Evolutionary conservation across 2,797 vertebrate genomes (phyloP).

Genomic region (Nyctibius grandis): DNA sequence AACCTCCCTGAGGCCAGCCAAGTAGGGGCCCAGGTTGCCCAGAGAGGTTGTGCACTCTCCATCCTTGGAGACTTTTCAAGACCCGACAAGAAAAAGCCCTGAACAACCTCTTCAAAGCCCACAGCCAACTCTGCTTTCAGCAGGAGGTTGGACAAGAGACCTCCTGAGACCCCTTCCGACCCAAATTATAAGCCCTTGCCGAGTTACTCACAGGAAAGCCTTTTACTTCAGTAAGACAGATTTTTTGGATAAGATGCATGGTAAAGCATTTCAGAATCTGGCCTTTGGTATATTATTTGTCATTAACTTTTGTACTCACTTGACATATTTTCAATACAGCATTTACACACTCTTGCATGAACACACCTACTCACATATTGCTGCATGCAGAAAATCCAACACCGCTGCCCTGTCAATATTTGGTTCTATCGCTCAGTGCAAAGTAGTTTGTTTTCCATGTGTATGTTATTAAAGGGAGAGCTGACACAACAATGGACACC

Average conservation of each 20-base stretch:
- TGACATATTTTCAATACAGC: background rate
- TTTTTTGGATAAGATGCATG: background rate
- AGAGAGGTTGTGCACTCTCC: background rate
- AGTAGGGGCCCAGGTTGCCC: background rate
- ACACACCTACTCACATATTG: background rate
- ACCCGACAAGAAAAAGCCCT: background rate
- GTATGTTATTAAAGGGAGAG: background rate
- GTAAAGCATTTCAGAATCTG: background rate
- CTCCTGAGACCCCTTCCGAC: background rate
- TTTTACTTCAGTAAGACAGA: background rate
- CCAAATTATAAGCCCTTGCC: background rate
- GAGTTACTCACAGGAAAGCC: background rate
- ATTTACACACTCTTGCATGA: background rate
- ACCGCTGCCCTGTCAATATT: background rate
- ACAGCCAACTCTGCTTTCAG: background rate
- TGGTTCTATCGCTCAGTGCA: background rate
- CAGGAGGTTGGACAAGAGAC: background rate
- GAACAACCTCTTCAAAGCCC: background rate
- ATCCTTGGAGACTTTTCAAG: background rate
- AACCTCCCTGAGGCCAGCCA: background rate
- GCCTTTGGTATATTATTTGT: background rate
- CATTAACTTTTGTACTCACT: background rate
- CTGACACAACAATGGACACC: background rate
- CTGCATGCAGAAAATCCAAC: background rate
- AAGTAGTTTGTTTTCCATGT: background rate